These are phyloP conservation scores for Siphlonurus alternatus DNA, from an alignment of 2,888 invertebrate species.

Conservation along the genomic window DNA sequence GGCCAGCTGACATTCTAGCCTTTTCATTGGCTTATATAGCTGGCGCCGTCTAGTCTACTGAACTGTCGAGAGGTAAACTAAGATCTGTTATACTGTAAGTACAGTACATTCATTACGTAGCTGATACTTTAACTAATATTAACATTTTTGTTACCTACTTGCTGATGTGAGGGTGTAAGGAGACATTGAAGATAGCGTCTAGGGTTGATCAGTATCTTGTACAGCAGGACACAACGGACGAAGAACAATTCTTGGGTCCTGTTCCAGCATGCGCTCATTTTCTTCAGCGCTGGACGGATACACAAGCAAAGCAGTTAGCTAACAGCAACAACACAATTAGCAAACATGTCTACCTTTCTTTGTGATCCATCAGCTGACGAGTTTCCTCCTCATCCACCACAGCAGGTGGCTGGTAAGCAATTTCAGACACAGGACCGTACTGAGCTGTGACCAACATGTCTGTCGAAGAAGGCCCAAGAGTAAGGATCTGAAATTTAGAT, in stretches of 20 bases:
- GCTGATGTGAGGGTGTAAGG: background rate
- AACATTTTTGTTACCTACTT: background rate
- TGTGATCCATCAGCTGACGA: constrained; percentile 56
- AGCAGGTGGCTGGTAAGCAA: constrained; percentile 40
- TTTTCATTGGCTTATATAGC: too few relatives aligned
- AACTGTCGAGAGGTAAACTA: too few relatives aligned
- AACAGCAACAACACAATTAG: too few relatives aligned
- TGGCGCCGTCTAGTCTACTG: too few relatives aligned
- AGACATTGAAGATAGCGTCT: background rate
- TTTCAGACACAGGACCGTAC: constrained; percentile 57
- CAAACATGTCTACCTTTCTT: constrained; percentile 38
- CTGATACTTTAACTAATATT: too few relatives aligned
- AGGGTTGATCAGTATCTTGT: background rate
- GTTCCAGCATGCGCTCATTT: constrained; percentile 57
- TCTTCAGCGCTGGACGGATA: constrained; percentile 42
- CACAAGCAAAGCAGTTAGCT: too few relatives aligned
- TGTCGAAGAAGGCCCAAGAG: constrained; percentile 50
- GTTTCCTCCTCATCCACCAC: constrained; percentile 43
- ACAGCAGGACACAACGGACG: constrained; percentile 30
- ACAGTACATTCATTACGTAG: too few relatives aligned
- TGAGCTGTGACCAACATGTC: constrained; percentile 55
- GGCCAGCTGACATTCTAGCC: too few relatives aligned
- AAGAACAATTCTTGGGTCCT: constrained; percentile 46
- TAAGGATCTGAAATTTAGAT: constrained; percentile 33
- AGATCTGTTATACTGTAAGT: too few relatives aligned